These are phyloP conservation scores for Geodia barretti DNA, from an alignment of 37 sponge, comb jelly and placozoan species.

Conservation along the genomic window DNA sequence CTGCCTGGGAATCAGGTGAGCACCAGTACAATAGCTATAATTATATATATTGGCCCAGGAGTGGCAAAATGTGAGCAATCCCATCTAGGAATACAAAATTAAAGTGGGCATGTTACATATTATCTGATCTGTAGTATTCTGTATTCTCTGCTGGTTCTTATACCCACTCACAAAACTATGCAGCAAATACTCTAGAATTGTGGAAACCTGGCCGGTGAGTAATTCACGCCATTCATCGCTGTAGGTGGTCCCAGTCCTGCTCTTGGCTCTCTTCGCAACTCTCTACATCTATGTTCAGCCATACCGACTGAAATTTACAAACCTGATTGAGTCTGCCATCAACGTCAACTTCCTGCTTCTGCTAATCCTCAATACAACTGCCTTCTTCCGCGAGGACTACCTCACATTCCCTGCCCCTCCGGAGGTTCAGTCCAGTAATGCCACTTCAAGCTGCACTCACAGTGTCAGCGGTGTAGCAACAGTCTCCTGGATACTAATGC, in stretches of 20 bases:
- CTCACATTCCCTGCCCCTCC: background rate
- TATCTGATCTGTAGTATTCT: no score
- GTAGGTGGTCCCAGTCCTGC: constrained; percentile 32
- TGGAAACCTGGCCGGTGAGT: no score
- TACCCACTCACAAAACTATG: no score
- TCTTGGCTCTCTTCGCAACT: constrained; percentile 9
- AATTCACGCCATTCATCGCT: background rate
- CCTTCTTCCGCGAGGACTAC: constrained; percentile 12
- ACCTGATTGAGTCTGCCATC: constrained; percentile 35
- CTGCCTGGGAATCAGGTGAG: constrained; percentile 46
- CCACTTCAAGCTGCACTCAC: background rate
- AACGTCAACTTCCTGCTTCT: constrained; percentile 26
- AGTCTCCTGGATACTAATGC: constrained; percentile 31
- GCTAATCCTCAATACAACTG: constrained; percentile 24
- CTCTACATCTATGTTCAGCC: constrained; percentile 55
- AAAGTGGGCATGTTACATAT: no score
- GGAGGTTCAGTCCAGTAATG: background rate
- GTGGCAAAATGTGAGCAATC: no score
- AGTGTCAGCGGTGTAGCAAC: background rate
- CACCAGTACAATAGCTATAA: no score
- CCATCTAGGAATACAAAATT: no score
- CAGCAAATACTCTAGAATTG: no score
- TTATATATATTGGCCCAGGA: no score
- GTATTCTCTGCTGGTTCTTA: no score
- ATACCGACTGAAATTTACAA: constrained; percentile 20